phyloP scores from a whole-genome alignment of 2,797 vertebrate genomes.

The Perdix hodgsoniae region DNA sequence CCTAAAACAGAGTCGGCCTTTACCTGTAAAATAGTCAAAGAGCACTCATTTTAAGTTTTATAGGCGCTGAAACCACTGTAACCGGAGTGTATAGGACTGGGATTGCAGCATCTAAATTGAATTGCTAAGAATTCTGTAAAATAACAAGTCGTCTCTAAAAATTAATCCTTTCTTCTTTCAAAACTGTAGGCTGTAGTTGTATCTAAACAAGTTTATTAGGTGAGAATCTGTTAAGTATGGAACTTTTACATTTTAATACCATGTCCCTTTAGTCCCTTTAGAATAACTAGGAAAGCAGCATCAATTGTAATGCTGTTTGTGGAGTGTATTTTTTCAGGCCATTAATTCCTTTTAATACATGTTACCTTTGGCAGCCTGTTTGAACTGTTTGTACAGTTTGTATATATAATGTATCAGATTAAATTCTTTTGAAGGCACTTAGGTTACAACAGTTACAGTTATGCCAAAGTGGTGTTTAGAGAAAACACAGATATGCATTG shows the following conservation, averaged over 20 bases:
- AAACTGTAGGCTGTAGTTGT: constrained; percentile 59
- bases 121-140: constrained; percentile 62
- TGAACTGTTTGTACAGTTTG: constrained; percentile 66
- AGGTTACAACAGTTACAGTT: constrained; percentile 59
- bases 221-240: constrained; percentile 75
- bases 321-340: constrained; percentile 58
- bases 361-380: constrained; percentile 64
- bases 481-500: constrained; percentile 74
- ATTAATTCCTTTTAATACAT: constrained; percentile 72
- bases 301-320: constrained; percentile 71
- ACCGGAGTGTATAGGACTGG: background rate
- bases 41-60: constrained; percentile 51
- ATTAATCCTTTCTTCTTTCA: constrained; percentile 43
- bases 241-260: constrained; percentile 69
- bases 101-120: constrained; percentile 30
- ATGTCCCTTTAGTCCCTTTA: constrained; percentile 69
- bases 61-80: constrained; percentile 32
- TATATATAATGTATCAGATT: constrained; percentile 67
- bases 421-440: constrained; percentile 70
- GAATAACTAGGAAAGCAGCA: constrained; percentile 66
- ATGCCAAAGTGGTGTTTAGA: constrained; percentile 55
- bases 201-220: constrained; percentile 73
- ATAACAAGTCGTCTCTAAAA: constrained; percentile 62
- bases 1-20: background rate
- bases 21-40: constrained; percentile 29